Conservation (phyloP, 2,888 invertebrate genomes). For the Saturnia pavonia region DNA sequence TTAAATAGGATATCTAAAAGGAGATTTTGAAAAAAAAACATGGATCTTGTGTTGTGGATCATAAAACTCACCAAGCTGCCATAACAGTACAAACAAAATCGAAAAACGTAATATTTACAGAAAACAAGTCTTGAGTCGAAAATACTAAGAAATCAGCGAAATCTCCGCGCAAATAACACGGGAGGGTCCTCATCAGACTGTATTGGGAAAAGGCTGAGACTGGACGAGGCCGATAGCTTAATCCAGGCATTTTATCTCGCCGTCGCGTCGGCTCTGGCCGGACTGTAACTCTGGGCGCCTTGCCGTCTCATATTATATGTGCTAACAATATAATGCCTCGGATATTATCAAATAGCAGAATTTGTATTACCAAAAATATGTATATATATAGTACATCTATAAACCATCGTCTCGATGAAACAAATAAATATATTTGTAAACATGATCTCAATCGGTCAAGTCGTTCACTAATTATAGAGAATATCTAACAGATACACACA, state of each 20-base stretch:
- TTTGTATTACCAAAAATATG: background rate
- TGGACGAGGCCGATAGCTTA: constrained; percentile 54
- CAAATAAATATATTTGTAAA: no score
- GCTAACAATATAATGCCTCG: background rate
- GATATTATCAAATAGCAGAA: background rate
- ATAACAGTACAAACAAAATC: background rate
- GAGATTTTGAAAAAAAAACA: no score
- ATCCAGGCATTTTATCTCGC: constrained; percentile 55
- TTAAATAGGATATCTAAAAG: no score
- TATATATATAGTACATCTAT: no score
- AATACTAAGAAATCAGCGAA: constrained; percentile 33
- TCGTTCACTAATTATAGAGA: no score
- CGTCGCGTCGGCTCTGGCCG: constrained; percentile 24
- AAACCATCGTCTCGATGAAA: no score
- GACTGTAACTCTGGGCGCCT: background rate
- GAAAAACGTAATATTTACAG: background rate
- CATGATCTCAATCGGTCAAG: no score
- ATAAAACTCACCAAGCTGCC: background rate
- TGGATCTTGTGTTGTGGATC: no score
- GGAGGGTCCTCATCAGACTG: constrained; percentile 42
- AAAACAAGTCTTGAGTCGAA: constrained; percentile 1
- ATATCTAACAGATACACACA: no score
- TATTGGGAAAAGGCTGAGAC: constrained; percentile 41
- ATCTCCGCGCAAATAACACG: constrained; percentile 35
- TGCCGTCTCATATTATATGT: background rate